phyloP scores from a whole-genome alignment of 2,797 vertebrate genomes.

The Semotilus atromaculatus region DNA sequence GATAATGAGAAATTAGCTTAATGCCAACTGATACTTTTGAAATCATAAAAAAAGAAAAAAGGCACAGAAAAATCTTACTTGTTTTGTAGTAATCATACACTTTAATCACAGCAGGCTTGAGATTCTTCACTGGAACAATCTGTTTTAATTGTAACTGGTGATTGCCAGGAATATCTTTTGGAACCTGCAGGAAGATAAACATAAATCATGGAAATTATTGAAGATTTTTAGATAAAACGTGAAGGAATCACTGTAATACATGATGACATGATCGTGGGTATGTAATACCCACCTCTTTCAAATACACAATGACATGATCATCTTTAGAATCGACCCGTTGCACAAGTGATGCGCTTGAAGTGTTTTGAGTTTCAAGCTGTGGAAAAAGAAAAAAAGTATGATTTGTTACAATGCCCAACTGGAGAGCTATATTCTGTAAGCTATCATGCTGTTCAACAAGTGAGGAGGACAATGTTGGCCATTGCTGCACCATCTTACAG shows the following conservation, averaged over 20 bases:
- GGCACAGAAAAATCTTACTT: slow-evolving; percentile 12
- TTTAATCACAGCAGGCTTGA: slow-evolving; percentile 40
- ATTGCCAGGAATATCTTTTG: background rate
- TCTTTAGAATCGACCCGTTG: slow-evolving; percentile 43
- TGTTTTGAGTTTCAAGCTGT: background rate
- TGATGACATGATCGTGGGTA: slow-evolving; percentile 24
- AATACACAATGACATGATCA: slow-evolving; percentile 44
- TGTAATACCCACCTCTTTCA: slow-evolving; percentile 27
- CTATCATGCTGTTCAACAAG: background rate
- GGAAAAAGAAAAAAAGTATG: background rate
- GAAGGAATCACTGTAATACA: background rate
- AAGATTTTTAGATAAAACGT: background rate
- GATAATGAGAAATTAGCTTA: background rate
- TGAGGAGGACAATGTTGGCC: background rate
- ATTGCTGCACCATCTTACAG: background rate
- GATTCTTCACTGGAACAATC: slow-evolving; percentile 34
- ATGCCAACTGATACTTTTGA: background rate
- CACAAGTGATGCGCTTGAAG: background rate
- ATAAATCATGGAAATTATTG: background rate
- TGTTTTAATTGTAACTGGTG: slow-evolving; percentile 1
- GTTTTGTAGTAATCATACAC: slow-evolving; percentile 46
- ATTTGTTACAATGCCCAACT: background rate
- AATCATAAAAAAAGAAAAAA: background rate
- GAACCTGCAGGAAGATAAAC: slow-evolving; percentile 7
- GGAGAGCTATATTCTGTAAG: background rate